Conservation (phyloP, 2,888 invertebrate genomes). For the Drosophila austrosaltans region DNA sequence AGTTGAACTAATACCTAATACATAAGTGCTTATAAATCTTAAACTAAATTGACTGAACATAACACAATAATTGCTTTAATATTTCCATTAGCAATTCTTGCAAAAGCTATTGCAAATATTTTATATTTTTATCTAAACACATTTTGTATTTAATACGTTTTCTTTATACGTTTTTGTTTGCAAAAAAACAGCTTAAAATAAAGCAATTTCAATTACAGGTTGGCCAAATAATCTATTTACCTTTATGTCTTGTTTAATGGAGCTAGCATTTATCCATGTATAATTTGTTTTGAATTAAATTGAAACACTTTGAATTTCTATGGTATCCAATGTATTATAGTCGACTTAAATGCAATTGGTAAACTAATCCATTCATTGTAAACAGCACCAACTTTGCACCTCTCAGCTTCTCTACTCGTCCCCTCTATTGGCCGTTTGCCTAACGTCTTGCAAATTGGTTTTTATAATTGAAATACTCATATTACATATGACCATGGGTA, state of each 20-base stretch:
- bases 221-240: constrained; percentile 5
- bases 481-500: constrained; percentile 51
- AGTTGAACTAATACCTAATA: too few relatives aligned
- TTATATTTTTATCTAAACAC: too few relatives aligned
- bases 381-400: constrained; percentile 26
- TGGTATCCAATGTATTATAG: neutral
- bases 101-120: too few relatives aligned
- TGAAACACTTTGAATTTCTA: neutral
- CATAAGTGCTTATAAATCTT: too few relatives aligned
- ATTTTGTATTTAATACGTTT: too few relatives aligned
- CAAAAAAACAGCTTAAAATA: too few relatives aligned
- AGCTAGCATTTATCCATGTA: neutral
- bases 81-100: too few relatives aligned
- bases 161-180: too few relatives aligned
- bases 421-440: neutral
- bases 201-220: too few relatives aligned
- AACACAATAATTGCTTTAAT: too few relatives aligned
- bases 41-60: too few relatives aligned
- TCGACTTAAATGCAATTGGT: constrained; percentile 36
- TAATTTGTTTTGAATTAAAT: neutral
- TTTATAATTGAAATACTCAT: constrained; percentile 71
- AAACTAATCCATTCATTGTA: constrained; percentile 58
- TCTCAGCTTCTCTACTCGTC: neutral
- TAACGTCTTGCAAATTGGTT: constrained; percentile 52
- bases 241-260: neutral